Conservation (phyloP, 2,113 vertebrate species). For the Crotalus horridus region DNA sequence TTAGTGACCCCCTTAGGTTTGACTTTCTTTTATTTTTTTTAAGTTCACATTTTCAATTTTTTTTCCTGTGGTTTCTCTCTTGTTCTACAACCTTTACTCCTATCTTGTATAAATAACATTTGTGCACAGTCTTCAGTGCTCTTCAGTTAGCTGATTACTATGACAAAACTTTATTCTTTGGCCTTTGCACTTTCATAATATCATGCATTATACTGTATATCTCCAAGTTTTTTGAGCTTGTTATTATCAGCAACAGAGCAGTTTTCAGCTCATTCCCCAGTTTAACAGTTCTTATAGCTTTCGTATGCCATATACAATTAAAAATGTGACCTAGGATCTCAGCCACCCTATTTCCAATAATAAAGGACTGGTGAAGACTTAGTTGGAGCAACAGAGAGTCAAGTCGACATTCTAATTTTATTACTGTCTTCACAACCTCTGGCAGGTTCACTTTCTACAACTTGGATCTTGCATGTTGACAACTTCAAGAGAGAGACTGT, state of each 20-base stretch:
- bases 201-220: background rate
- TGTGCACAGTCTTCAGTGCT: background rate
- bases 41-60: background rate
- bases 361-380: background rate
- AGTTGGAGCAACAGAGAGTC: background rate
- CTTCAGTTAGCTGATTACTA: background rate
- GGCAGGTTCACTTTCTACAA: too few relatives aligned
- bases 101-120: background rate
- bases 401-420: too few relatives aligned
- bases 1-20: background rate
- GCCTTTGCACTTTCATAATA: background rate
- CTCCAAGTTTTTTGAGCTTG: background rate
- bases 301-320: background rate
- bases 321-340: background rate
- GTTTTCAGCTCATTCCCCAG: background rate
- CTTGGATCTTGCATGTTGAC: too few relatives aligned
- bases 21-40: background rate
- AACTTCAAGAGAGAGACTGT: too few relatives aligned
- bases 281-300: background rate
- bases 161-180: background rate
- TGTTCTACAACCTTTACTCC: background rate
- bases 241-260: background rate
- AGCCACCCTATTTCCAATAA: background rate
- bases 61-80: background rate
- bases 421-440: too few relatives aligned